Evolutionary conservation across 2,797 vertebrate species (phyloP).

Genomic region (Halcyon chelicuti): DNA sequence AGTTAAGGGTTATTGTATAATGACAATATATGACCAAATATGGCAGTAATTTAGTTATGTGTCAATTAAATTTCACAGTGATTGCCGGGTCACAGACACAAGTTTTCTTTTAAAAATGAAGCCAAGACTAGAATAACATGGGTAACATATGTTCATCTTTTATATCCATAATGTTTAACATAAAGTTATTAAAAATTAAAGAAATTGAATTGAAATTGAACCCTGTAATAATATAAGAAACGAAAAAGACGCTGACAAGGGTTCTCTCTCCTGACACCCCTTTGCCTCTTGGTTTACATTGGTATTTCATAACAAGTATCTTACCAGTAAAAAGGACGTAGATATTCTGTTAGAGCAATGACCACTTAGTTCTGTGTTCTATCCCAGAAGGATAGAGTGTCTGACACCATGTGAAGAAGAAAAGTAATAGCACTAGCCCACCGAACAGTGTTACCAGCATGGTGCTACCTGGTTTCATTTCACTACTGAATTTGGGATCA

Average conservation of each 20-base stretch:
- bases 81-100: not conserved
- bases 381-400: not conserved
- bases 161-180: not conserved
- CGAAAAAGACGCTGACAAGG: not conserved
- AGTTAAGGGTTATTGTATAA: not conserved
- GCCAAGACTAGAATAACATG: not conserved
- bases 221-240: not conserved
- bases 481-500: not conserved
- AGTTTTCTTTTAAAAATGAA: not conserved
- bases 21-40: not conserved
- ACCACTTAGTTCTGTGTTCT: not conserved
- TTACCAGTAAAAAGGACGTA: not conserved
- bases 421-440: not conserved
- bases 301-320: not conserved
- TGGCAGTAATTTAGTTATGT: not conserved
- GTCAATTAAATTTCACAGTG: not conserved
- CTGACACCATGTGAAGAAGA: fast-evolving
- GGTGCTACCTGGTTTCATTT: not conserved
- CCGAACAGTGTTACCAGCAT: not conserved
- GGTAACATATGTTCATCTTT: not conserved
- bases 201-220: not conserved
- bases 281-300: not conserved
- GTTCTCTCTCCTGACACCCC: not conserved
- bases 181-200: not conserved
- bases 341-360: not conserved